phyloP scores from a whole-genome alignment of 2,888 invertebrate genomes.

The Sceliomorpha sp. region DNA sequence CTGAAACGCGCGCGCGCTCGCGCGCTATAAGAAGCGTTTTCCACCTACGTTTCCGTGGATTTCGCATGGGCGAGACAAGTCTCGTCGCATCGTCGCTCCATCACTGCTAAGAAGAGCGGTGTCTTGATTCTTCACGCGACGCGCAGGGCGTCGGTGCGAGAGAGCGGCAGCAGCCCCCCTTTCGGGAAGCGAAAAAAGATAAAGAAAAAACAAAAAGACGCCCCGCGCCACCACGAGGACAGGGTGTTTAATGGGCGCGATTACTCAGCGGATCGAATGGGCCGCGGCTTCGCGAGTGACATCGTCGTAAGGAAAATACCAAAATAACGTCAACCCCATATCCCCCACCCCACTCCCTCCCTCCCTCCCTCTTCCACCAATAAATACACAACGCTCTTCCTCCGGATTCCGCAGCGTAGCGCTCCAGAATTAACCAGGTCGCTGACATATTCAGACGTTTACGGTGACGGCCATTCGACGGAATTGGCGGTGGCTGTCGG shows the following conservation, averaged over 20 bases:
- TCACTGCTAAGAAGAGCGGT: constrained; percentile 58
- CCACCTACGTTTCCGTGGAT: constrained; percentile 24
- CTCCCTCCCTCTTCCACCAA: constrained; percentile 16
- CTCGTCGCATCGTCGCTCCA: constrained; percentile 53
- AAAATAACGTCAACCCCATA: constrained; percentile 80
- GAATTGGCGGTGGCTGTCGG: constrained; percentile 34
- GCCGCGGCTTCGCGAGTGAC: constrained; percentile 70
- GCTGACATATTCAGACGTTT: constrained; percentile 58
- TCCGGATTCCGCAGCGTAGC: constrained; percentile 64
- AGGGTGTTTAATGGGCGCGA: constrained; percentile 77
- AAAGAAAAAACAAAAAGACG: too few relatives aligned
- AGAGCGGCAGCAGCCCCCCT: constrained; percentile 3
- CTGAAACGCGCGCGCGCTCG: too few relatives aligned
- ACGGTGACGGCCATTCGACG: constrained; percentile 42
- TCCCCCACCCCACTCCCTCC: constrained; percentile 63
- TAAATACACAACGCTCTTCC: constrained; percentile 29
- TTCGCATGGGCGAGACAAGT: too few relatives aligned
- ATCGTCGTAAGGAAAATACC: constrained; percentile 78
- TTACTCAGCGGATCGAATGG: constrained; percentile 79
- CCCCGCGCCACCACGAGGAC: constrained; percentile 62
- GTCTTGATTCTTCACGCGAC: constrained; percentile 16
- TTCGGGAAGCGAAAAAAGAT: constrained; percentile 28
- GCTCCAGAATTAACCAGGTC: constrained; percentile 78
- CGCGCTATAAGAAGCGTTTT: constrained; percentile 27
- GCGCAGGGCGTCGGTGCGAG: constrained; percentile 15